Conservation (phyloP, 2,797 vertebrate genomes). For the Clarias pachynema region DNA sequence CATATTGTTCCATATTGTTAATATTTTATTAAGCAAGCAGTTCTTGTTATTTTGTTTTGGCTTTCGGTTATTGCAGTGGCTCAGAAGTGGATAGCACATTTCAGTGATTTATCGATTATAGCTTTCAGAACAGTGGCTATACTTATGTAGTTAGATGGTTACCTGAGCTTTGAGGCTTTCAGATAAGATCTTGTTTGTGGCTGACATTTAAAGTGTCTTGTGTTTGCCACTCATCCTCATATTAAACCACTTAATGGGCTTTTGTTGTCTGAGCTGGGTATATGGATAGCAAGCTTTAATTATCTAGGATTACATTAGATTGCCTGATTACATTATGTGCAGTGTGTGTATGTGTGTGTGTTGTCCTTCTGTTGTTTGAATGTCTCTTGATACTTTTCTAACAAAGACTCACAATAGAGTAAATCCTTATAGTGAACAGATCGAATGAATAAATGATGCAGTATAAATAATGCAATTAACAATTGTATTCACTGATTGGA, state of each 20-base stretch:
- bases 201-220: not conserved
- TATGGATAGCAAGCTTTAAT: not conserved
- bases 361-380: not conserved
- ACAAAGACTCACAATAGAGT: not conserved
- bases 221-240: not conserved
- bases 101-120: not conserved
- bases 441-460: not conserved
- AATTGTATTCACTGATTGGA: not conserved
- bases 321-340: not conserved
- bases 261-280: constrained; percentile 5
- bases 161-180: not conserved
- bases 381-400: not conserved
- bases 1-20: not conserved
- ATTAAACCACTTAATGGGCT: not conserved
- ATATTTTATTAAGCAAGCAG: not conserved
- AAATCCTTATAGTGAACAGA: not conserved
- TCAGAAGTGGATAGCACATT: not conserved
- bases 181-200: not conserved
- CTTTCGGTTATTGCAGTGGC: not conserved
- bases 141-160: not conserved
- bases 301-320: not conserved
- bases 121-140: not conserved
- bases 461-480: not conserved
- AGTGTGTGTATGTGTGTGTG: not conserved
- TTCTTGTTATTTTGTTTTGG: not conserved